Percentiles rank a stretch among this genome's conserved stretches.
Conservation (phyloP, 2,888 invertebrate genomes). For the Eilema depressum region DNA sequence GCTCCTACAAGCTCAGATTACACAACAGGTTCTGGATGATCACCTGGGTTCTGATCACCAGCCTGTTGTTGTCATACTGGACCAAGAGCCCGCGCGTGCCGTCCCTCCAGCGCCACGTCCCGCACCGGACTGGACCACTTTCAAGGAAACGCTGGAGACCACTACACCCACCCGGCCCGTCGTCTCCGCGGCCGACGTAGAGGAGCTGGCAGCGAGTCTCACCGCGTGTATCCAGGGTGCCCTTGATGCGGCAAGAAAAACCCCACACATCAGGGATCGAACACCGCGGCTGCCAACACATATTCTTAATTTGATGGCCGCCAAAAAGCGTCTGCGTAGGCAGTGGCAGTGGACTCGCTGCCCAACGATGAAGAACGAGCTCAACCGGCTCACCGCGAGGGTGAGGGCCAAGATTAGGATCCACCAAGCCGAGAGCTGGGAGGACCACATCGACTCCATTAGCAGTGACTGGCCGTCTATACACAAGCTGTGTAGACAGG, state of each 20-base stretch:
- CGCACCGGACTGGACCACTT: neutral
- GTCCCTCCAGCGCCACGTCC: neutral
- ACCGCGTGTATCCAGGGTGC: neutral
- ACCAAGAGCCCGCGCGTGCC: neutral
- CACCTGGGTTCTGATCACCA: constrained; percentile 8
- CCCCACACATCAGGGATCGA: neutral
- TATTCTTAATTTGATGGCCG: neutral
- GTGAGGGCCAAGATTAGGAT: neutral
- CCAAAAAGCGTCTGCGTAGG: neutral
- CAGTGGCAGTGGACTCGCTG: constrained; percentile 14
- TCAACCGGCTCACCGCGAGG: constrained; percentile 3
- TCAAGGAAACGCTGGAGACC: neutral
- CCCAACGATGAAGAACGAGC: constrained; percentile 1
- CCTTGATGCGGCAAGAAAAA: neutral
- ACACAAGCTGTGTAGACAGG: neutral
- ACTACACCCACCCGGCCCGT: neutral
- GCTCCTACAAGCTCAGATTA: too few relatives aligned
- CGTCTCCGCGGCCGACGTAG: too few relatives aligned
- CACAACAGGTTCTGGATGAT: too few relatives aligned
- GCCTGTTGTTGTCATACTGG: neutral
- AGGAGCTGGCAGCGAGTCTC: neutral
- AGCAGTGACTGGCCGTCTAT: constrained; percentile 13
- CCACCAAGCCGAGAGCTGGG: constrained; percentile 8
- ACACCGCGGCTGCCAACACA: neutral
- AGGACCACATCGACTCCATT: neutral